Evolutionary conservation across 2,113 vertebrate species (phyloP), one percentile per base, ranked within the genome.

Genomic region (Pedionomus torquatus): DNA sequence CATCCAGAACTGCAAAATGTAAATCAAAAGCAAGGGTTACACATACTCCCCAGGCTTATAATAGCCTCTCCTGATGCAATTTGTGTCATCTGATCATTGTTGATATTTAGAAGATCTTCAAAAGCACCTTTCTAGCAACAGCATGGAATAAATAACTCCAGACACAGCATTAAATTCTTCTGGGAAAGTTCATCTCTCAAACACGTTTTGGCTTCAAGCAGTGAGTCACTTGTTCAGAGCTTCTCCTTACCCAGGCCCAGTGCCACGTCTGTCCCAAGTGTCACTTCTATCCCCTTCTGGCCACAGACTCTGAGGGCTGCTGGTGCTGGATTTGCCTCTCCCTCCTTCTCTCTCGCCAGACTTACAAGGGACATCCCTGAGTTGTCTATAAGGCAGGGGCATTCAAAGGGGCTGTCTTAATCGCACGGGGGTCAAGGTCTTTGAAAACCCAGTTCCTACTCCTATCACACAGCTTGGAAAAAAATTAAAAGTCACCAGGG

Each of bases 401-500:
- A 78, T 37, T 82, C 60, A 68, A 54, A 78, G 44, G 49, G 87
- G 35, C 10, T 11, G 12, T 63, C 55, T 84, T 52, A 74, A 87
- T 46, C 25, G 30, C 19, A 43, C 0, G 0, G 13, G 25, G 33
- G 3, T 23, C 0, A 0, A 69, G 16, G 18, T 83, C 58, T 69
- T 69, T 79, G 55, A 66, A 88, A 90, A 83, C 7, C 1, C 49
- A 80, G 14, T 17, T 91, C 20, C 57, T 88, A 52, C 13, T 76
- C 7, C 63, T 26, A 28, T 25, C 24, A 63, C 37, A 54, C 9
- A 26, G 19, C 35, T 89, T 14, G 54, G n/a, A 66, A 94, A 69
- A 61, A 52, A 21, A 60, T 13, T 26, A 37, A 65, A 87, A 64
- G 31, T 17, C 66, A n/a, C n/a, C 31, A n/a, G 8, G 17, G 65